phyloP scores from a whole-genome alignment of 1,140 invertebrate species.

The Chionoecetes opilio region DNA sequence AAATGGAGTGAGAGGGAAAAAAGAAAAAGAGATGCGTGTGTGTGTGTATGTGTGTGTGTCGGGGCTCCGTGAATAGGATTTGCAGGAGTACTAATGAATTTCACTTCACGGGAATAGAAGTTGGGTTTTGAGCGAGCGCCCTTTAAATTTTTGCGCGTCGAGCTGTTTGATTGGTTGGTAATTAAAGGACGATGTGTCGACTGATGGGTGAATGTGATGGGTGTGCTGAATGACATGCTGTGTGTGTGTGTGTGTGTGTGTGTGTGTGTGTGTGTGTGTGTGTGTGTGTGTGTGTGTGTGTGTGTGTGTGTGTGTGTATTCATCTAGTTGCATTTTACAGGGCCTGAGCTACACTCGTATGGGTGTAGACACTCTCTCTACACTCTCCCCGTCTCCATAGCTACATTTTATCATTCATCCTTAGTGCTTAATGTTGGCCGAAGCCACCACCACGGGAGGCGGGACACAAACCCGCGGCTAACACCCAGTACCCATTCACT shows the following conservation, averaged over 20 bases:
- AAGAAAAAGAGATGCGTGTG: too few species aligned
- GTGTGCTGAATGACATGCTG: background rate
- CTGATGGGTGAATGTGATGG: background rate
- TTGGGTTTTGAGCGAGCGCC: constrained; percentile 1
- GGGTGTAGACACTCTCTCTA: background rate
- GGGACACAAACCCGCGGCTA: too few species aligned
- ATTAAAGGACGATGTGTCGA: constrained; percentile 10
- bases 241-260: background rate
- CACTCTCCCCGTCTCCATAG: too few species aligned
- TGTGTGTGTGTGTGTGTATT: background rate
- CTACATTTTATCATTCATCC: too few species aligned
- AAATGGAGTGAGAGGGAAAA: background rate
- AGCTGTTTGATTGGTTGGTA: constrained; percentile 33
- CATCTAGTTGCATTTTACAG: too few species aligned
- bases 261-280: constrained; percentile 18
- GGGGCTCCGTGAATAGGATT: constrained; percentile 46
- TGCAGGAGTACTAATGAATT: constrained; percentile 57
- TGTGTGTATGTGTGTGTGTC: background rate
- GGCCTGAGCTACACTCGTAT: too few species aligned
- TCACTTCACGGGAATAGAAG: constrained; percentile 3
- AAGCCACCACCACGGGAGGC: too few species aligned
- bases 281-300: background rate
- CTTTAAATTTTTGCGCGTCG: background rate
- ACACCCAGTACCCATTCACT: too few species aligned
- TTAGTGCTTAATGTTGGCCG: too few species aligned